A percentile compares a stretch with the other conserved stretches of the same genome.
Conservation (phyloP, 2,888 invertebrate genomes). For the Apotomis betuletana region DNA sequence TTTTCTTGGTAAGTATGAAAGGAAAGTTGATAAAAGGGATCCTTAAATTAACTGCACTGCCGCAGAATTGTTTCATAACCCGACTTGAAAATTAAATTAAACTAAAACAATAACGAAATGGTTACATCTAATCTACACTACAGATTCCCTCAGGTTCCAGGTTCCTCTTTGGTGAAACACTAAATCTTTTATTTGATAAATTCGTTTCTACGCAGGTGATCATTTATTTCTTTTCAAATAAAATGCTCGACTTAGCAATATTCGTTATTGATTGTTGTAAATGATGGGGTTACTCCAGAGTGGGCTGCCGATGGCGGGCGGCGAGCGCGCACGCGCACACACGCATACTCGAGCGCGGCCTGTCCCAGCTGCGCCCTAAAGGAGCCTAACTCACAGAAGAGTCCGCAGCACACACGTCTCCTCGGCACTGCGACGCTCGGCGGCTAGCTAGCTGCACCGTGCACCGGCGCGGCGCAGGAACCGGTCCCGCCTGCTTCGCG, state of each 20-base stretch:
- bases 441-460: not conserved
- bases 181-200: too few relatives aligned
- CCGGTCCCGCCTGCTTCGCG: slow-evolving; percentile 24
- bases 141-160: too few relatives aligned
- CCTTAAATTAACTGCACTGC: too few relatives aligned
- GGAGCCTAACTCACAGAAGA: not conserved
- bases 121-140: too few relatives aligned
- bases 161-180: too few relatives aligned
- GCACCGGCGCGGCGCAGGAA: slow-evolving; percentile 23
- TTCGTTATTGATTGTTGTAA: slow-evolving; percentile 13
- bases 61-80: too few relatives aligned
- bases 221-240: too few relatives aligned
- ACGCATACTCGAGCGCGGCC: not conserved
- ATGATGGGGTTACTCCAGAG: slow-evolving; percentile 18
- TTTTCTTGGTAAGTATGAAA: too few relatives aligned
- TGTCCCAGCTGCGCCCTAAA: not conserved
- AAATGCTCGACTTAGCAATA: not conserved
- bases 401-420: not conserved
- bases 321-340: not conserved
- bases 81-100: too few relatives aligned
- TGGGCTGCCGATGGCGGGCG: slow-evolving; percentile 1
- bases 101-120: too few relatives aligned
- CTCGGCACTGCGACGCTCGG: slow-evolving; percentile 2
- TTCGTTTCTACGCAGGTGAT: too few relatives aligned
- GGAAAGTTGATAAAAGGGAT: too few relatives aligned